phyloP scores from a whole-genome alignment of 2,113 vertebrate species.

The Aplodontia rufa region DNA sequence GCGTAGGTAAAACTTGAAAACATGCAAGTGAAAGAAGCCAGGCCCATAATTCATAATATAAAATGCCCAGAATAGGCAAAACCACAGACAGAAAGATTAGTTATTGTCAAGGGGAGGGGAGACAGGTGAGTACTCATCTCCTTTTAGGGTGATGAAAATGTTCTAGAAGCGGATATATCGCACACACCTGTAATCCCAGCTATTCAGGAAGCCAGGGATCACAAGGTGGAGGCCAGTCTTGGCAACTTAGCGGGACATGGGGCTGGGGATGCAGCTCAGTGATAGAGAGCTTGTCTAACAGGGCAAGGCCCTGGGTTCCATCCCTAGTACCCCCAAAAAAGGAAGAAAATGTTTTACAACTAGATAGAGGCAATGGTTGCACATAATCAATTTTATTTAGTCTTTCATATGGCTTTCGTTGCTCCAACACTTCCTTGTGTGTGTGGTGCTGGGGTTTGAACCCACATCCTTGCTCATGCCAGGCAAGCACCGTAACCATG shows the following conservation, averaged over 20 bases:
- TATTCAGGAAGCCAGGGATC: not conserved
- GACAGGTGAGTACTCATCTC: not conserved
- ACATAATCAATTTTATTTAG: no score
- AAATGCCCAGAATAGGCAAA: not conserved
- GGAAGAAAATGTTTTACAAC: no score
- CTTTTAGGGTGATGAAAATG: not conserved
- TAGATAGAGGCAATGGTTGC: no score
- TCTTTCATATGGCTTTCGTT: no score
- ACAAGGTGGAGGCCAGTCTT: not conserved
- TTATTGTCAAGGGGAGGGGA: not conserved
- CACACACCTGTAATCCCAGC: not conserved
- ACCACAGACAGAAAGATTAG: not conserved
- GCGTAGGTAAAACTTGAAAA: not conserved
- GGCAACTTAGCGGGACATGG: not conserved
- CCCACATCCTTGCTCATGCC: no score
- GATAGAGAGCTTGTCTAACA: not conserved
- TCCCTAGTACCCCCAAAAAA: not conserved
- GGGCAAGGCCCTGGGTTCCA: not conserved
- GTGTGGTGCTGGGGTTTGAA: no score
- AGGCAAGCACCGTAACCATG: no score
- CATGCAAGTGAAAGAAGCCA: not conserved
- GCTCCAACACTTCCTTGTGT: no score
- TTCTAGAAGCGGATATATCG: not conserved
- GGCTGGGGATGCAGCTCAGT: not conserved
- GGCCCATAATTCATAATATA: not conserved